phyloP scores from a whole-genome alignment of 2,797 vertebrate genomes.

The Xenops minutus region DNA sequence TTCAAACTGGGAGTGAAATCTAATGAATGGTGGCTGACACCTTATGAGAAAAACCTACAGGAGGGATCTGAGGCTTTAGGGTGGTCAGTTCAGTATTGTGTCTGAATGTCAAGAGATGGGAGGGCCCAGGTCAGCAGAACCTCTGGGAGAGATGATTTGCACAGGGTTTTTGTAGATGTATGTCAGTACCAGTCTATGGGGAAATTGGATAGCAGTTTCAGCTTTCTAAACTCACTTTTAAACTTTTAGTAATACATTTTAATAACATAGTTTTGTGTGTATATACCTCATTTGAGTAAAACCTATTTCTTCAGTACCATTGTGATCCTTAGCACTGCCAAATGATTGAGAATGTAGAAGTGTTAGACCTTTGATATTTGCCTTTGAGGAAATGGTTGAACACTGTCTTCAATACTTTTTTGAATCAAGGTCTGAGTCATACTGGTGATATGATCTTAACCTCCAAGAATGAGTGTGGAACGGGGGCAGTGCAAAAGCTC shows the following conservation, averaged over 20 bases:
- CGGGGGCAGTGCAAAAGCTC: background rate
- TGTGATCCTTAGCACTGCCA: background rate
- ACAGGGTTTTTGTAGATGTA: background rate
- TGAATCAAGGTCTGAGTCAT: background rate
- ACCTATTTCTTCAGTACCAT: accelerated
- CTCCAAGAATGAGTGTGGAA: background rate
- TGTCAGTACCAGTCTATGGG: background rate
- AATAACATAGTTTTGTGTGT: background rate
- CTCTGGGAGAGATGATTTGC: background rate
- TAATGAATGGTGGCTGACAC: background rate
- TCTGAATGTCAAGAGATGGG: background rate
- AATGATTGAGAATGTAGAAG: background rate
- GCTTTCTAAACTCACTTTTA: background rate
- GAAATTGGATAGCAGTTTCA: background rate
- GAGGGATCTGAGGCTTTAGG: background rate
- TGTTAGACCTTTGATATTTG: background rate
- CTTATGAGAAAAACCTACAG: background rate
- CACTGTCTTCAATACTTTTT: background rate
- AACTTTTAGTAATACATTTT: background rate
- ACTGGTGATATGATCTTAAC: background rate
- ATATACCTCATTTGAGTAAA: background rate
- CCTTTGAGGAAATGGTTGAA: background rate
- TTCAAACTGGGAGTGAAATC: background rate
- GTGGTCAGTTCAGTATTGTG: background rate
- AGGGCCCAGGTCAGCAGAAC: background rate